Evolutionary conservation across 2,888 invertebrate genomes (phyloP).

Genomic region (Hydriomena furcata): DNA sequence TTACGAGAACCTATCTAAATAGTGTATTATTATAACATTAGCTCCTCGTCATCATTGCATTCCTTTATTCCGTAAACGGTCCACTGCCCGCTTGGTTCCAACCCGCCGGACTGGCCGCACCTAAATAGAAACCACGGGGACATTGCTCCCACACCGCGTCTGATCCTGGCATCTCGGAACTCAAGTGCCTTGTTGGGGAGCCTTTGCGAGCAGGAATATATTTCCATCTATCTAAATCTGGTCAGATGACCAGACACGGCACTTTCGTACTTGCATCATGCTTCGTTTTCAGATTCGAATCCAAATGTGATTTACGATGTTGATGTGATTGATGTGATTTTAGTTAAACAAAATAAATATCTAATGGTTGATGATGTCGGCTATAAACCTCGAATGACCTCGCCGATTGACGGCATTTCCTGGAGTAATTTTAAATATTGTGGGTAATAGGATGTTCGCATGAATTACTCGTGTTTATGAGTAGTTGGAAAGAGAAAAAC

Average conservation of each 20-base stretch:
- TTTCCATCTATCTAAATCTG: constrained; percentile 34
- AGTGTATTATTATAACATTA: neutral
- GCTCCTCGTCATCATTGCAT: constrained; percentile 55
- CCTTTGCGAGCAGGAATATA: constrained; percentile 47
- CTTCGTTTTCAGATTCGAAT: constrained; percentile 22
- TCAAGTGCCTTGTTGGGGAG: constrained; percentile 70
- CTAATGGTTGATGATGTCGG: constrained; percentile 25
- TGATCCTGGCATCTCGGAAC: constrained; percentile 69
- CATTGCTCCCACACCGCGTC: constrained; percentile 74
- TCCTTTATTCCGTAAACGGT: constrained; percentile 72
- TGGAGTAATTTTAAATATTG: constrained; percentile 45
- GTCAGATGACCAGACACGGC: constrained; percentile 22
- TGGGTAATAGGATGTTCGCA: constrained; percentile 24
- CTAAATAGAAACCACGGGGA: constrained; percentile 83
- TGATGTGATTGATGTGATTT: constrained; percentile 32
- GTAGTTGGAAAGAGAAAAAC: too few species aligned
- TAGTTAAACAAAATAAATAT: constrained; percentile 37
- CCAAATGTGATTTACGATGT: constrained; percentile 47
- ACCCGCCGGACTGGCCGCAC: constrained; percentile 77
- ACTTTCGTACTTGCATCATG: constrained; percentile 8
- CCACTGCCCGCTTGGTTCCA: constrained; percentile 73
- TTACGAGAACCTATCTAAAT: neutral
- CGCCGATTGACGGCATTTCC: constrained; percentile 53
- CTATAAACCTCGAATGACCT: constrained; percentile 42
- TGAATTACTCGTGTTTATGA: constrained; percentile 6